Conservation (phyloP, 2,113 vertebrate genomes). For the Otis tarda region DNA sequence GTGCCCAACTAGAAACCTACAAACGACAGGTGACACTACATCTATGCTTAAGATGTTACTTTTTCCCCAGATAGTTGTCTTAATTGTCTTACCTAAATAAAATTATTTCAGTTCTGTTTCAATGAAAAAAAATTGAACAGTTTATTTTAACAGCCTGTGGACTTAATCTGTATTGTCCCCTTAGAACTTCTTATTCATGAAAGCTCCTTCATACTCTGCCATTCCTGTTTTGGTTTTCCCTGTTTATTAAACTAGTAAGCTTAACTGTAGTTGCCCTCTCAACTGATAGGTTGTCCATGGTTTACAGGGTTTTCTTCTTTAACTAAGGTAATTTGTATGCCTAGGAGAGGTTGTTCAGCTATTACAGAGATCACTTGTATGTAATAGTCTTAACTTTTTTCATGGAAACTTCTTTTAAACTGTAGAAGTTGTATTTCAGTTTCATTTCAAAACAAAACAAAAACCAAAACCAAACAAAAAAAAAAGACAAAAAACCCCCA, state of each 20-base stretch:
- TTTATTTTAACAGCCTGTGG: not conserved
- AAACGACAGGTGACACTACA: conserved; percentile 85
- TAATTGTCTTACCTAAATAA: not conserved
- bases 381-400: not conserved
- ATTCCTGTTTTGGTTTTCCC: not conserved
- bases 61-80: not conserved
- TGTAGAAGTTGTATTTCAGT: not conserved
- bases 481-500: not conserved
- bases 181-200: not conserved
- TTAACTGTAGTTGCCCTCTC: not conserved
- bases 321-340: not conserved
- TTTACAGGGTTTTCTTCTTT: not conserved
- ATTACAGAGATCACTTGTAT: not conserved
- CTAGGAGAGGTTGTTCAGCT: not conserved
- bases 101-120: not conserved
- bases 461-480: not conserved
- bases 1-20: conserved; percentile 91
- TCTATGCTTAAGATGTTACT: not conserved
- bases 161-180: not conserved
- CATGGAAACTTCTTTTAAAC: not conserved
- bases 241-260: not conserved
- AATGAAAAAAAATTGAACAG: not conserved
- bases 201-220: not conserved
- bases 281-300: not conserved
- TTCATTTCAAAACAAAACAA: not conserved